Evolutionary conservation across 2,113 vertebrate genomes (phyloP), one percentile per base, ranked within the genome.

Genomic region (Rhinoptilus africanus): DNA sequence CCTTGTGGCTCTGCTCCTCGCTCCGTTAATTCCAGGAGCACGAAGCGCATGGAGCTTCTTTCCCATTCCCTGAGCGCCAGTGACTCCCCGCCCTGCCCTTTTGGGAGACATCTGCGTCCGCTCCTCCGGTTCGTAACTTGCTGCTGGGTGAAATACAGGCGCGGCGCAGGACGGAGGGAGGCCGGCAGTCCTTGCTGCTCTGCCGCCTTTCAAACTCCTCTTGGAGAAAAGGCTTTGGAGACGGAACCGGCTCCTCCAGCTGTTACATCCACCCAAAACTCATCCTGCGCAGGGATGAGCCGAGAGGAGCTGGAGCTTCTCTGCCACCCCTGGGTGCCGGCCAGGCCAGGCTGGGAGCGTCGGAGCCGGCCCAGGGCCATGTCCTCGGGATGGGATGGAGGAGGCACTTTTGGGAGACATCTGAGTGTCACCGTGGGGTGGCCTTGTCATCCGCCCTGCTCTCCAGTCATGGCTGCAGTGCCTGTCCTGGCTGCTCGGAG

Each of bases 101-200:
- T n/a, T n/a, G 1, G 50, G 2, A 2, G 2, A n/a, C n/a, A n/a
- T n/a, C 43, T 2, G 1, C 10, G 28, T 7, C 1, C 3, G 1
- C 10, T 22, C 26, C 21, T n/a, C 3, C 13, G 34, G 14, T 20
- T 71, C 16, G 28, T 19, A 1, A 4, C 15, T 48, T 4, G 8
- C 8, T 3, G 8, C 27, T 2, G 0, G 1, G 11, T 6, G 24
- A 37, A 24, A 21, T 3, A 2, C 45, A 0, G 34, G 30, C 1
- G 1, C 8, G 2, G 9, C 3, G 15, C 8, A 5, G 2, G 10
- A 9, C 0, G 9, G 37, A 22, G 15, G 53, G 14, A n/a, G 23
- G 9, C 22, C 37, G 6, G 0, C 0, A 6, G 5, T 0, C 13
- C 0, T 8, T 1, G 19, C 34, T 24, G 6, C 27, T 34, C 32